These are phyloP conservation scores for Nomada lathburiana DNA, from an alignment of 2,888 invertebrate species.

Conservation along the genomic window DNA sequence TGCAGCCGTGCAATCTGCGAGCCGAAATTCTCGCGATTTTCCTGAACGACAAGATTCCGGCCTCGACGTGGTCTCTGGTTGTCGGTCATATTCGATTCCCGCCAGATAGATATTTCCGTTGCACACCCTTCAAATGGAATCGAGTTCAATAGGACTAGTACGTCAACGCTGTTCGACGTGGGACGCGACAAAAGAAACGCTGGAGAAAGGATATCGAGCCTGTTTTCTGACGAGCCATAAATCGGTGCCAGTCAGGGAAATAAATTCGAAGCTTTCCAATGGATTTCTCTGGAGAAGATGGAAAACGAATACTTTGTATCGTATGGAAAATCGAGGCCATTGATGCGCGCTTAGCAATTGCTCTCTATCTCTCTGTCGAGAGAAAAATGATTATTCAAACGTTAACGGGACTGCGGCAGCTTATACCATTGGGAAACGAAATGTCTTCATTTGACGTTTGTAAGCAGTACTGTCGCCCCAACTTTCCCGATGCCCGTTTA, in stretches of 20 bases:
- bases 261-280: background rate
- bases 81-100: conserved; percentile 38
- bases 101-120: background rate
- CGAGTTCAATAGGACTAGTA: conserved; percentile 44
- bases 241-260: conserved; percentile 1
- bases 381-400: no score
- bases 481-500: no score
- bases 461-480: no score
- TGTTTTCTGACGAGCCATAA: background rate
- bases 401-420: no score
- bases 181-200: background rate
- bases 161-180: conserved; percentile 11
- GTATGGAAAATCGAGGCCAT: no score
- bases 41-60: conserved; percentile 47
- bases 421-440: no score
- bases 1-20: background rate
- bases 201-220: conserved; percentile 1
- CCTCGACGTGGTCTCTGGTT: conserved; percentile 23
- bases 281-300: background rate
- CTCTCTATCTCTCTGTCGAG: no score
- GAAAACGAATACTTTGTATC: background rate
- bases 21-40: conserved; percentile 16
- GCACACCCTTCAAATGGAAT: conserved; percentile 47
- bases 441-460: no score
- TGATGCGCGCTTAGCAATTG: no score